Evolutionary conservation across 2,113 vertebrate species (phyloP), one percentile per base, ranked within the genome.

Genomic region (Hippoglossus stenolepis): DNA sequence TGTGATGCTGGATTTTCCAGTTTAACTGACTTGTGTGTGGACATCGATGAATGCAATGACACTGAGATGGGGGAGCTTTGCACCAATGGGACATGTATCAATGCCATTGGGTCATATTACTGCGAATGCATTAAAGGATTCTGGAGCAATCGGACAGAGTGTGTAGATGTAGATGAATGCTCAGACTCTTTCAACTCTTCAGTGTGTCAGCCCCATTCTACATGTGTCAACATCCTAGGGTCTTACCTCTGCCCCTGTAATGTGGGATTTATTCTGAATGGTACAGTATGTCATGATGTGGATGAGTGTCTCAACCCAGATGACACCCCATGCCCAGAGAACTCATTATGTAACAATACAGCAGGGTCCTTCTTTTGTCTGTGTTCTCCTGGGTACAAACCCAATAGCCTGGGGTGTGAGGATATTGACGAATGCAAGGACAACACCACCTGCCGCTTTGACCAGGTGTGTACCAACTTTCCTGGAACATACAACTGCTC

Each of bases 101-200:
- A 96, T 85, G 82, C 84, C 23, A 20, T 87, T 0, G 95, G 95
- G 1, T 95, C 94, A 1, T 96, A 94, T 81, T 78, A 88, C 78
- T 96, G 95, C 53, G 57, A 85, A 11, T 96, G 95, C 49, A 17
- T 77, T 15, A 2, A 43, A 23, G 95, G 95, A 58, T 96, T 95
- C 83, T 76, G 83, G 86, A 92, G 85, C 71, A 95, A 94, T 67
- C 81, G 65, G 17, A 95, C 89, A 0, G 21, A 73, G 49, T 96
- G 95, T 47, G 2, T 91, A 15, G 95, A 96, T 85, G 73, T 93
- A 23, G 92, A 96, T 65, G 95, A 96, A 83, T 96, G 95, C 77
- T 79, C 80, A 2, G 26, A 49, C 58, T 65, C 64, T 11, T 10
- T 21, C 2, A 93, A 92, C 79, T 38, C 83, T n/a, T 89, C 92